phyloP scores from a whole-genome alignment of 2,888 invertebrate genomes.

The Candidula unifasciata region DNA sequence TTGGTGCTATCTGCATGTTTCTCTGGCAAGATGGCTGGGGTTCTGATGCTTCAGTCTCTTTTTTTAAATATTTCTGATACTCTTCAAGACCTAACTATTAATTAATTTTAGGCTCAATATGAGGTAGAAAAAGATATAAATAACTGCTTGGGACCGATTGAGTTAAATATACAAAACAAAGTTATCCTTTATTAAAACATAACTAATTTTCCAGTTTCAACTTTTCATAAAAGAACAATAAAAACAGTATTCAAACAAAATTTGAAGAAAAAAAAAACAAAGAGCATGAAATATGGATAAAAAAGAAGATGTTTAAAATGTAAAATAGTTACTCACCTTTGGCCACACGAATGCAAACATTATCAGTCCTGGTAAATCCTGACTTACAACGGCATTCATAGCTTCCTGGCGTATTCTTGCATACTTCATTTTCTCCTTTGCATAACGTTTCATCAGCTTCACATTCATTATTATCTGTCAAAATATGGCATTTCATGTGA shows the following conservation, averaged over 20 bases:
- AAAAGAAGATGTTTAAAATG: not conserved
- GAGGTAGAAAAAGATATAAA: no score
- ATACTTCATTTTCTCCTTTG: slow-evolving; percentile 63
- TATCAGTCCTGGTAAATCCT: slow-evolving; percentile 60
- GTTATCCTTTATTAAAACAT: no score
- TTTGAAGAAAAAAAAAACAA: not conserved
- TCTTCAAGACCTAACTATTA: no score
- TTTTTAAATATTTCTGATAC: no score
- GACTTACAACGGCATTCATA: slow-evolving; percentile 68
- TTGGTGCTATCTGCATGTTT: no score
- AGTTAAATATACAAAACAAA: no score
- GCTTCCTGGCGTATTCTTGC: slow-evolving; percentile 67
- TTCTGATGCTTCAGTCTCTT: no score
- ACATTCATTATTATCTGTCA: slow-evolving; percentile 73
- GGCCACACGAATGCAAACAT: slow-evolving; percentile 63
- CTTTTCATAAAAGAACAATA: no score
- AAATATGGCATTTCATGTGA: not conserved
- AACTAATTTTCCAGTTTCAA: no score
- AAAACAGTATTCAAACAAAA: not conserved
- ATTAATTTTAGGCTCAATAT: no score
- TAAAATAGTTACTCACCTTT: slow-evolving; percentile 59
- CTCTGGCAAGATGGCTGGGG: no score
- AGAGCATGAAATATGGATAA: not conserved
- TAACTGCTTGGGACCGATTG: no score
- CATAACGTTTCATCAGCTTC: slow-evolving; percentile 57